phyloP scores from a whole-genome alignment of 2,113 vertebrate species.

The Channa argus region DNA sequence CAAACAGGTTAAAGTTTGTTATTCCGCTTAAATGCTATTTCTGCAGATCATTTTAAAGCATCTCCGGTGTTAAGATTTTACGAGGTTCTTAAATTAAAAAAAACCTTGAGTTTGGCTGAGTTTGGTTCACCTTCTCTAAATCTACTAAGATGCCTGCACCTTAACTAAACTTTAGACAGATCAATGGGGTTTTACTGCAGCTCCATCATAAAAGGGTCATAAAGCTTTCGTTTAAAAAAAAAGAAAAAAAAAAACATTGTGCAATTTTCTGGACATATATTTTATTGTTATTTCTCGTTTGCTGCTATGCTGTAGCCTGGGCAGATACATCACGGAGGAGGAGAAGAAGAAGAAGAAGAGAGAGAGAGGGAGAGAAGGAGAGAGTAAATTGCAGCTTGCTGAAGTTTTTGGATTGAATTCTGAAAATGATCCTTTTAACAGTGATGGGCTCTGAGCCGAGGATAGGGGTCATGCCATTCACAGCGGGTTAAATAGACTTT shows the following conservation, averaged over 20 bases:
- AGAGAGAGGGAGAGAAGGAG: slow-evolving; percentile 26
- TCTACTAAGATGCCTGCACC: slow-evolving; percentile 30
- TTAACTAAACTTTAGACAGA: slow-evolving; percentile 58
- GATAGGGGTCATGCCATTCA: slow-evolving; percentile 82
- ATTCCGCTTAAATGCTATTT: background rate
- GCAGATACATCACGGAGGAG: slow-evolving; percentile 73
- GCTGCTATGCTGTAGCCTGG: slow-evolving; percentile 57
- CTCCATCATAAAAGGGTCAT: slow-evolving; percentile 40
- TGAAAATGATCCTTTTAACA: slow-evolving; percentile 88
- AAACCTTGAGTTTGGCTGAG: background rate
- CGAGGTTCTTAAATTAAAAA: slow-evolving; percentile 13
- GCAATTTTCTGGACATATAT: slow-evolving; percentile 68
- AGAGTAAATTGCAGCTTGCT: slow-evolving; percentile 85
- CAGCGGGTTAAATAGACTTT: slow-evolving; percentile 87
- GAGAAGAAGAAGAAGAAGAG: slow-evolving; percentile 9
- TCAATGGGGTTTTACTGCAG: slow-evolving; percentile 39
- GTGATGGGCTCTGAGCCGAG: slow-evolving; percentile 83
- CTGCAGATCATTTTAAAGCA: background rate
- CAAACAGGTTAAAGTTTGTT: background rate
- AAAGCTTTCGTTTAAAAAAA: slow-evolving; percentile 38
- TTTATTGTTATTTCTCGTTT: slow-evolving; percentile 76
- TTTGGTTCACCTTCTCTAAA: slow-evolving; percentile 8
- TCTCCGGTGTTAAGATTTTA: background rate
- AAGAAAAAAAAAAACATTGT: slow-evolving; percentile 30
- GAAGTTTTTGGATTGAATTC: slow-evolving; percentile 87